phyloP scores from a whole-genome alignment of 92 coral and sea anemone genomes.

The Hydrozoanthus gracilis region DNA sequence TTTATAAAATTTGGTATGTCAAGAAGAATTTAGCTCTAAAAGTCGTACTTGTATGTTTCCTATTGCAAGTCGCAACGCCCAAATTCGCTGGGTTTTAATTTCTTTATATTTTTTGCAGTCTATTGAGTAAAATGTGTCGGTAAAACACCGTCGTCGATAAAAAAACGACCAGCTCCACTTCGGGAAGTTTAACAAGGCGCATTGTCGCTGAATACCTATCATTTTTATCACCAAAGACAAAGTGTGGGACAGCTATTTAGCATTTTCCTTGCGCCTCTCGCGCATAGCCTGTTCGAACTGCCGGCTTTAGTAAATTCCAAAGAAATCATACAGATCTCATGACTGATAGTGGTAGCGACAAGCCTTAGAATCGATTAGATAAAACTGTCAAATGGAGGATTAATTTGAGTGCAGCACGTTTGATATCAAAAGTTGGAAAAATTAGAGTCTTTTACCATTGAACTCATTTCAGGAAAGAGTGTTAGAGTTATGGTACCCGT shows the following conservation, averaged over 20 bases:
- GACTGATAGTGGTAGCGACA: conserved; percentile 63
- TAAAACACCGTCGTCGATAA: neutral
- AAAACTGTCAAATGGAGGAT: conserved; percentile 55
- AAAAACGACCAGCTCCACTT: neutral
- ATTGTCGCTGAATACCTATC: neutral
- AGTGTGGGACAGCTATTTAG: neutral
- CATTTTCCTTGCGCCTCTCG: conserved; percentile 4
- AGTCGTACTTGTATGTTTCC: neutral
- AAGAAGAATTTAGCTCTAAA: conserved; percentile 31
- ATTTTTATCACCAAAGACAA: conserved; percentile 1
- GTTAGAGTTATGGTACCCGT: no score
- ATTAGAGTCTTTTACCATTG: neutral
- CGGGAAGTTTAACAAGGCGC: neutral
- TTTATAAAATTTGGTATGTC: conserved; percentile 36
- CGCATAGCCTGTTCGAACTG: neutral
- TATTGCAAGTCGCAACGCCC: neutral
- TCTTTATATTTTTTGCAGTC: neutral
- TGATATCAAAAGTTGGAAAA: conserved; percentile 37
- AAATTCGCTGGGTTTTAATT: neutral
- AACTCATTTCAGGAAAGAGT: neutral
- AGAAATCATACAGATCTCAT: conserved; percentile 57
- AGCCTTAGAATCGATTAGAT: conserved; percentile 53
- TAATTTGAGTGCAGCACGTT: conserved; percentile 35
- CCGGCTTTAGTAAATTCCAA: conserved; percentile 49
- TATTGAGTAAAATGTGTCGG: neutral